A percentile compares a stretch with the other conserved stretches of the same genome.
These are phyloP conservation scores for Aphelinus certus DNA, from an alignment of 1,140 invertebrate species.

Conservation along the genomic window DNA sequence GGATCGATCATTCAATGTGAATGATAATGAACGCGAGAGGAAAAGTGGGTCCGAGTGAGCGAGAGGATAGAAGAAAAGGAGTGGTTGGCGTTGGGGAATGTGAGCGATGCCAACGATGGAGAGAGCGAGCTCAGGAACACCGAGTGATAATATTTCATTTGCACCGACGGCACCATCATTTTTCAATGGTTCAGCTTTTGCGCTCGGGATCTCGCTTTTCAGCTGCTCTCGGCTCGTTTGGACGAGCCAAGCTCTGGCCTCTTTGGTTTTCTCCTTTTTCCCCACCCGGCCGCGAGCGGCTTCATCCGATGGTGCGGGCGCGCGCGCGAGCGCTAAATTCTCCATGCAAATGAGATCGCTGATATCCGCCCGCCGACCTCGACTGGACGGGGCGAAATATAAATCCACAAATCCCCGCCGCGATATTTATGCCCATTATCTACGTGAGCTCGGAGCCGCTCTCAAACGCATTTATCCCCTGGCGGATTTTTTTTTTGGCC, in stretches of 20 bases:
- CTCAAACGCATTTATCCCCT: slow-evolving; percentile 26
- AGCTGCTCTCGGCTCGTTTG: no score
- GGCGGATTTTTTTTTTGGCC: neutral
- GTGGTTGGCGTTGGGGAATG: neutral
- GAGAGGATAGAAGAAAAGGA: neutral
- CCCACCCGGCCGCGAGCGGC: no score
- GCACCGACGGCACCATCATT: slow-evolving; percentile 57
- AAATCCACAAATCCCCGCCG: slow-evolving; percentile 59
- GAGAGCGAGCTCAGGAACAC: slow-evolving; percentile 29
- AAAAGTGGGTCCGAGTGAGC: neutral
- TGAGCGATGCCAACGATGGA: neutral
- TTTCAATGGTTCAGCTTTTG: slow-evolving; percentile 58
- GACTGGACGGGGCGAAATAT: slow-evolving; percentile 53
- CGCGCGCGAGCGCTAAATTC: slow-evolving; percentile 56
- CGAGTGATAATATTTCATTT: slow-evolving; percentile 62
- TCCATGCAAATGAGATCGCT: slow-evolving; percentile 63
- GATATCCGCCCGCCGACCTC: slow-evolving; percentile 48
- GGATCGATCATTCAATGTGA: no score
- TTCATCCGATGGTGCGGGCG: neutral
- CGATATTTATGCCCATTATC: slow-evolving; percentile 65
- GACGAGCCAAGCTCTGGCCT: no score
- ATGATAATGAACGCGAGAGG: no score
- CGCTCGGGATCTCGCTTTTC: neutral
- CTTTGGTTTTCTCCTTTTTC: neutral
- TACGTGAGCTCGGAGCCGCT: slow-evolving; percentile 39